phyloP scores from a whole-genome alignment of 1,140 invertebrate genomes.

The Pissodes strobi region DNA sequence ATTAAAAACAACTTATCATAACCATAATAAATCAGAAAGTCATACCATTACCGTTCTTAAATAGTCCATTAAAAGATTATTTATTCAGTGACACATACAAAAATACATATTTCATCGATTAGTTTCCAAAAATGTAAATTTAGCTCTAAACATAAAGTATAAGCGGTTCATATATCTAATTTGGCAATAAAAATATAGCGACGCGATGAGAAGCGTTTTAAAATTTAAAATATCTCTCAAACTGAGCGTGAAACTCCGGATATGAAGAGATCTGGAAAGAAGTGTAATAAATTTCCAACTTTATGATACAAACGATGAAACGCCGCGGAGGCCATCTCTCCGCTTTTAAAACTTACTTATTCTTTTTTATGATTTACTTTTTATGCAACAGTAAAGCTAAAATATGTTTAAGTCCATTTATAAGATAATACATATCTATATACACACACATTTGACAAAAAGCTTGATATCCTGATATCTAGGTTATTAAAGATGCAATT shows the following conservation, averaged over 20 bases:
- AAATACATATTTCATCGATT: conserved; percentile 16
- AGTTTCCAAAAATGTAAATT: conserved; percentile 13
- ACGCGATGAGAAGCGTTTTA: conserved; percentile 20
- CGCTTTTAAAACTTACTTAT: conserved; percentile 20
- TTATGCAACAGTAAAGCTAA: not conserved
- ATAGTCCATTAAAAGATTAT: too few relatives aligned
- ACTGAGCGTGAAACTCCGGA: conserved; percentile 30
- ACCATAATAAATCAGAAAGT: too few relatives aligned
- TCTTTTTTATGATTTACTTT: conserved; percentile 11
- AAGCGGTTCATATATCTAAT: conserved; percentile 29
- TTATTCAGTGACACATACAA: too few relatives aligned
- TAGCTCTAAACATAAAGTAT: conserved; percentile 7
- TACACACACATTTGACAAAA: too few relatives aligned
- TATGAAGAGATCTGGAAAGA: conserved; percentile 30
- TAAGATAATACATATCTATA: too few relatives aligned
- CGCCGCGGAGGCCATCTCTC: conserved; percentile 7
- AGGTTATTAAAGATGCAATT: too few relatives aligned
- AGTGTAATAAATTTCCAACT: conserved; percentile 25
- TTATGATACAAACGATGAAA: conserved; percentile 29
- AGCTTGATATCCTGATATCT: too few relatives aligned
- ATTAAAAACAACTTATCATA: too few relatives aligned
- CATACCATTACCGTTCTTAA: too few relatives aligned
- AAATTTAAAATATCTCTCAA: conserved; percentile 31
- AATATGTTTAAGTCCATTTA: too few relatives aligned
- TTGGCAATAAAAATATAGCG: conserved; percentile 30